Base-by-base conservation (phyloP, 2,888 invertebrate species). In the Baronia brevicornis region DNA sequence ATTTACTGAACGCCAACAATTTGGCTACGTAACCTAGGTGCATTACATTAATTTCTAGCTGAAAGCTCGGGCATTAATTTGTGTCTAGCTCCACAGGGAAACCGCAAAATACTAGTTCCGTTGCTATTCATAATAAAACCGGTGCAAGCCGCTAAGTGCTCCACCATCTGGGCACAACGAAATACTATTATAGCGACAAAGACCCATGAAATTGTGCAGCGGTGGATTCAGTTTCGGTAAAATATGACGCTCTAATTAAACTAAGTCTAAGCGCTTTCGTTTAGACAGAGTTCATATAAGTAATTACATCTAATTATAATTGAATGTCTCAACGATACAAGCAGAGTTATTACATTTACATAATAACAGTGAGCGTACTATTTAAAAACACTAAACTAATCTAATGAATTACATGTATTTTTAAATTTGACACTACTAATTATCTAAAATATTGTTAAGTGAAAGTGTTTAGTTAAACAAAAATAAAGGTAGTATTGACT, bases 41-140 rank as follows among this genome's bases (percentile, higher is more conserved):
- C 78, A 80, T 82, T 78, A 78, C 79, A 82, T 80, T 82, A 80
- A 80, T 80, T 77, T 75, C 68, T 58, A 73, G 79, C 77, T 74
- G 75, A 78, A 75, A 80, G 77, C 75, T 58, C 60, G 63, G 68
- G 66, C 75, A 79, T 80, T 80, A 79, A 80, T 82, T 82, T 75
- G 79, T 64, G 78, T 72, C 75, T 72, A 68, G 67, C 67, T 73
- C 68, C 60, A 61, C 61, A 60, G 73, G 70, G 72, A 73, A 70
- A 71, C 82, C 82, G 56, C 80, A 79, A 79, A 80, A 79, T 79
- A 79, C 75, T 78, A 75, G 78, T 78, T 75, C 80, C 73, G 71
- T 68, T 73, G 75, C 73, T 75, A 79, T 82, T 80, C 79, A 80
- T 82, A 80, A 79, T 79, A 78, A 75, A 79, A 79, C 72, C 68